Percentiles rank a stretch among this genome's conserved stretches.
phyloP scores from a whole-genome alignment of 2,797 vertebrate species.

The Micrastur ruficollis region DNA sequence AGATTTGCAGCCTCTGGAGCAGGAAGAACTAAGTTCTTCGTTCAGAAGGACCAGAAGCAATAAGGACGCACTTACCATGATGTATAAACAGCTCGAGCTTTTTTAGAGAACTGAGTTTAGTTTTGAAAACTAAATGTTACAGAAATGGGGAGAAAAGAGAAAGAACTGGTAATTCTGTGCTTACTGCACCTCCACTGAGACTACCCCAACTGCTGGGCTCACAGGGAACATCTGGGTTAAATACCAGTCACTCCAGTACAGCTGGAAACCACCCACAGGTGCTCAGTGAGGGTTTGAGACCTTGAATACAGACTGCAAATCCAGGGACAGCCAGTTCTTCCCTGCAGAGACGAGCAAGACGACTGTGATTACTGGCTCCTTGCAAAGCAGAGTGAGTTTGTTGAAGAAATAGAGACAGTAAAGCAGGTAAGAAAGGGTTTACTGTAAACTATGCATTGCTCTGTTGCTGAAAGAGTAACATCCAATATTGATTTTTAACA shows the following conservation, averaged over 20 bases:
- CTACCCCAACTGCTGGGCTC: neutral
- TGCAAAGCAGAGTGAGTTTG: neutral
- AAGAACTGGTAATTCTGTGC: neutral
- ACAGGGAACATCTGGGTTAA: rapidly evolving
- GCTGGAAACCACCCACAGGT: neutral
- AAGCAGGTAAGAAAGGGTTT: neutral
- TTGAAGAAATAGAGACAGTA: neutral
- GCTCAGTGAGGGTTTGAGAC: neutral
- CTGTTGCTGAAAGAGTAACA: neutral
- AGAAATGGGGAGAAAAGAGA: neutral
- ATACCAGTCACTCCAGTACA: neutral
- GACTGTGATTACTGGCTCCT: neutral
- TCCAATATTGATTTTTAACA: neutral
- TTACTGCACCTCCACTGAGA: neutral
- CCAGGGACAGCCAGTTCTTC: neutral
- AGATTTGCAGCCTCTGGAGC: neutral
- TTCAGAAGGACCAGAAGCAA: neutral
- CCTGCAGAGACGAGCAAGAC: neutral
- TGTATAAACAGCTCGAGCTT: neutral
- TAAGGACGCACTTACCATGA: neutral
- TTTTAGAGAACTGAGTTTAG: neutral
- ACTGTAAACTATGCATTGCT: neutral
- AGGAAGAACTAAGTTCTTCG: neutral
- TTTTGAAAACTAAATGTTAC: neutral
- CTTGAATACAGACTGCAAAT: neutral